A percentile compares a stretch with the other conserved stretches of the same genome.
Conservation (phyloP, 1,140 invertebrate species). For the Episyrphus balteatus region DNA sequence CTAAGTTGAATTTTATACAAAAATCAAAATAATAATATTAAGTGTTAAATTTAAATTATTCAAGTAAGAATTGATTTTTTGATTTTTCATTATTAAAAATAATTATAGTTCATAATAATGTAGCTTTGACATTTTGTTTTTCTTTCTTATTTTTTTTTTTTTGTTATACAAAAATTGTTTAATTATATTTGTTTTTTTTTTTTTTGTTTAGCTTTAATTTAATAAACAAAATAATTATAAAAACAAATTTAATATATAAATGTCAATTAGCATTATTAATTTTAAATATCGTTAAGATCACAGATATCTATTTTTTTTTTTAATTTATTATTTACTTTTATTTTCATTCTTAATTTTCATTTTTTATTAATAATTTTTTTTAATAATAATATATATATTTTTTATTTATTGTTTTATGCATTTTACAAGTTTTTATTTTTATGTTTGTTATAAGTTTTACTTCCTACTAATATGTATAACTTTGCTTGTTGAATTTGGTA, state of each 20-base stretch:
- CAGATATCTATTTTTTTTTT: constrained; percentile 35
- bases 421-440: background rate
- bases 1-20: no score
- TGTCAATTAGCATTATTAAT: no score
- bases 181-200: background rate
- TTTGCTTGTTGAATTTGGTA: no score
- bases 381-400: no score
- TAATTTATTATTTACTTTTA: constrained; percentile 6
- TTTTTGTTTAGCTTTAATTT: constrained; percentile 10
- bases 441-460: background rate
- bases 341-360: constrained; percentile 14
- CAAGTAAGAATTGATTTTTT: no score
- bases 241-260: background rate
- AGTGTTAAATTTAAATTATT: no score
- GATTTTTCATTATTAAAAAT: background rate
- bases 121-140: background rate
- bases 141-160: background rate
- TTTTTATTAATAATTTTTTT: background rate
- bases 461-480: background rate
- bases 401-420: background rate
- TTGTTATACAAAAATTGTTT: background rate
- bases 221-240: constrained; percentile 1
- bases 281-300: constrained; percentile 37
- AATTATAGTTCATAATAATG: background rate
- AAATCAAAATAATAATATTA: no score